Conservation (phyloP, 2,113 vertebrate species). For the Tyrannus savana region DNA sequence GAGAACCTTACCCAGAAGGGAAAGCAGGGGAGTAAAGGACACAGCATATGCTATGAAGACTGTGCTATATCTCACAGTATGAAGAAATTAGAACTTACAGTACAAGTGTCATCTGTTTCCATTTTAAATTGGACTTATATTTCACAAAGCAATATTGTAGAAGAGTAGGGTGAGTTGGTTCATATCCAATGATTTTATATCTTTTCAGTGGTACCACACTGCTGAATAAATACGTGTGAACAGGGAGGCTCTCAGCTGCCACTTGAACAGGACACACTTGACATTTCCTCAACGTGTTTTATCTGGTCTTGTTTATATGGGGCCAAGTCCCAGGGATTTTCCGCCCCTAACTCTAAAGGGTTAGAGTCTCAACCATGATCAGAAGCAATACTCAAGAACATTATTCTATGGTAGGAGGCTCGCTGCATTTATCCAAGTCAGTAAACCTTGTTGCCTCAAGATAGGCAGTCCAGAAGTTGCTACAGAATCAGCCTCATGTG, state of each 20-base stretch:
- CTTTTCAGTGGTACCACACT: background rate
- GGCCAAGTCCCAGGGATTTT: background rate
- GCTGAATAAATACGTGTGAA: background rate
- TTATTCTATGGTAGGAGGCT: background rate
- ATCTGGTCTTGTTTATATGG: background rate
- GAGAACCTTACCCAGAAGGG: background rate
- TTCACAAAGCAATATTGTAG: background rate
- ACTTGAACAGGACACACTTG: background rate
- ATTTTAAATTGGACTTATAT: background rate
- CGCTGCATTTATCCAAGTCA: rapidly evolving
- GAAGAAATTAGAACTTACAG: background rate
- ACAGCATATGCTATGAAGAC: background rate
- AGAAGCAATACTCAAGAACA: background rate
- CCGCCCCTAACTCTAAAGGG: background rate
- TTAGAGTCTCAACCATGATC: background rate
- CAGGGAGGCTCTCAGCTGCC: background rate
- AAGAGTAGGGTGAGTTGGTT: background rate
- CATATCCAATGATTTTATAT: rapidly evolving
- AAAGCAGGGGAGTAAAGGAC: background rate
- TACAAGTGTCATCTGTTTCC: background rate
- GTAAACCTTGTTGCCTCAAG: background rate
- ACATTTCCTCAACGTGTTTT: background rate
- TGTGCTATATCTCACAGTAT: background rate
- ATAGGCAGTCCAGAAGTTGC: background rate
- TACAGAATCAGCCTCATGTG: background rate